Base-by-base conservation (phyloP, 1,140 invertebrate genomes). In the Drosophila sp. region DNA sequence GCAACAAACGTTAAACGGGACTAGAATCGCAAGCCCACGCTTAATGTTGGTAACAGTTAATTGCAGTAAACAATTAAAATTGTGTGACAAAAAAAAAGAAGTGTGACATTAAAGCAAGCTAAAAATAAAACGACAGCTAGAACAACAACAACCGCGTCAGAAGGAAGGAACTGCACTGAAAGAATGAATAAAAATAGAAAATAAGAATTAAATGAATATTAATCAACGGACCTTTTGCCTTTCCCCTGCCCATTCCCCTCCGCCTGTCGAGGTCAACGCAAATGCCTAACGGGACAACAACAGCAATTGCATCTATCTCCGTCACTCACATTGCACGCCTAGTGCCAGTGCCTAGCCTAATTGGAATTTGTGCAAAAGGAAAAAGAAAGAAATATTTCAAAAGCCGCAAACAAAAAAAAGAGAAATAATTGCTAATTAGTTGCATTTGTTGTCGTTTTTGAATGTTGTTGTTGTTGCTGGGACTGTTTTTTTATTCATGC, bases 121-220 rank as follows among this genome's bases (percentile, higher is more conserved):
- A 75, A 66, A 67, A 76, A 76, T 62, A 68, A 76, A 60, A 55
- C 58, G 35, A 35, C 10, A 63, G 41, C 17, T 35, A 70, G 33
- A 55, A 47, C 30, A 64, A 50, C 27, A 33, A 56, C 61, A 65
- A 47, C 60, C 35, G 38, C 44, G 7, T 4, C 17, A 23, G 3
- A 40, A 40, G 5, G 17, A 47, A n/a, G n/a, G n/a, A 50, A 6
- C 44, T 50, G 44, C 44, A 27, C 3, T 10, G 10, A 27, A 50
- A 50, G 5, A 57, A 35, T 50, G 5, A 57, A 35, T 50, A 50
- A 65, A 70, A 71, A 77, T 66, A 77, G 58, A 58, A 41, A 54
- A 60, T 30, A 61, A 74, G 70, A 66, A 50, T 54, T 77, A 77
- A 77, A 87, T 87, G 83, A 89, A 87, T 83, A 89, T 87, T 89